Conservation (phyloP, 2,113 vertebrate genomes). For the Callipepla squamata region DNA sequence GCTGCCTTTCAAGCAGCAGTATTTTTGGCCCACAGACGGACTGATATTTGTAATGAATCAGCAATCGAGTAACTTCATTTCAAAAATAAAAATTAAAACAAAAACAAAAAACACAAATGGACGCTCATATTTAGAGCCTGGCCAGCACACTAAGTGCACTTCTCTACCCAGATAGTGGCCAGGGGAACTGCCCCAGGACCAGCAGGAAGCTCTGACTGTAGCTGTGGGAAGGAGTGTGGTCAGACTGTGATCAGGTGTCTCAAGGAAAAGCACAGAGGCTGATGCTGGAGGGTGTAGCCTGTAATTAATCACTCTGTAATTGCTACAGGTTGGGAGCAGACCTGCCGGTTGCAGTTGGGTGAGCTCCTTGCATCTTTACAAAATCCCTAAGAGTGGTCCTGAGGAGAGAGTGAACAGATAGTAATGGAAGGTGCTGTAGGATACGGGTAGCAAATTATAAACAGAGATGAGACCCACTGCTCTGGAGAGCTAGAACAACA, state of each 20-base stretch:
- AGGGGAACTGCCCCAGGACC: not conserved
- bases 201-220: not conserved
- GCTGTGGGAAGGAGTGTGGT: not conserved
- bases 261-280: not conserved
- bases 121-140: not conserved
- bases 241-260: not conserved
- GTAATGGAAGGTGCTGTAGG: not conserved
- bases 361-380: not conserved
- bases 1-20: conserved; percentile 6
- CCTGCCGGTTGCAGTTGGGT: not conserved
- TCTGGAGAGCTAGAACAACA: not conserved
- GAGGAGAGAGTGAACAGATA: not conserved
- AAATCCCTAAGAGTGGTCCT: not conserved
- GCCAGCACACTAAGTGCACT: not conserved
- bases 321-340: fast-evolving
- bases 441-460: not conserved
- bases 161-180: not conserved
- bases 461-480: not conserved
- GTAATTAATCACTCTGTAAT: not conserved
- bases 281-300: not conserved
- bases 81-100: not conserved
- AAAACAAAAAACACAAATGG: not conserved
- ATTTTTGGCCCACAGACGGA: not conserved
- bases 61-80: conserved; percentile 7
- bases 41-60: conserved; percentile 8